These are phyloP conservation scores for Erpornis zantholeuca DNA, from an alignment of 2,113 vertebrate species.

Conservation along the genomic window DNA sequence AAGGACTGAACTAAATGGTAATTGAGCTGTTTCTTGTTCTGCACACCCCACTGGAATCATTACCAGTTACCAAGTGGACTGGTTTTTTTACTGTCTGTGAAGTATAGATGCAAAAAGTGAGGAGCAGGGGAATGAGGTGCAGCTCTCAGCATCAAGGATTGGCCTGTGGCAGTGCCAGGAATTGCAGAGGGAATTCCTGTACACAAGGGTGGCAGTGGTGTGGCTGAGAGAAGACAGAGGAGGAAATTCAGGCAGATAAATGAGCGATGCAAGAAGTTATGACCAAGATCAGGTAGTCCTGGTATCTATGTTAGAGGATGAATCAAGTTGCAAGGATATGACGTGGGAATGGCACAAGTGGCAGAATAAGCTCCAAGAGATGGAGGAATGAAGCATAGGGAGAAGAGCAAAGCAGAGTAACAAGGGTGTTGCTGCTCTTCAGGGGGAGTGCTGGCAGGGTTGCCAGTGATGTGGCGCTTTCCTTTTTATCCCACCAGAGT, in stretches of 20 bases:
- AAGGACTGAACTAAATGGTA: neutral
- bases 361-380: neutral
- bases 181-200: neutral
- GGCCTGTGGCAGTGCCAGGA: neutral
- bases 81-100: neutral
- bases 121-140: neutral
- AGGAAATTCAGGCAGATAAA: neutral
- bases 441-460: neutral
- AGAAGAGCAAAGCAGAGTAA: neutral
- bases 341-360: neutral
- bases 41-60: neutral
- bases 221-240: neutral
- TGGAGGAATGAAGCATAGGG: neutral
- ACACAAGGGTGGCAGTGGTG: neutral
- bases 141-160: neutral
- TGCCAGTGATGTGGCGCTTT: neutral
- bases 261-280: neutral
- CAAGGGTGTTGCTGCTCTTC: neutral
- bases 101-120: neutral
- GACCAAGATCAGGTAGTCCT: neutral
- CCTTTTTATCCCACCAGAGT: neutral
- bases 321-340: neutral
- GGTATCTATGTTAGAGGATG: neutral
- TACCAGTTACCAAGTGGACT: neutral
- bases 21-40: neutral